Evolutionary conservation across 2,888 invertebrate species (phyloP).

Genomic region (Incurvaria masculella): DNA sequence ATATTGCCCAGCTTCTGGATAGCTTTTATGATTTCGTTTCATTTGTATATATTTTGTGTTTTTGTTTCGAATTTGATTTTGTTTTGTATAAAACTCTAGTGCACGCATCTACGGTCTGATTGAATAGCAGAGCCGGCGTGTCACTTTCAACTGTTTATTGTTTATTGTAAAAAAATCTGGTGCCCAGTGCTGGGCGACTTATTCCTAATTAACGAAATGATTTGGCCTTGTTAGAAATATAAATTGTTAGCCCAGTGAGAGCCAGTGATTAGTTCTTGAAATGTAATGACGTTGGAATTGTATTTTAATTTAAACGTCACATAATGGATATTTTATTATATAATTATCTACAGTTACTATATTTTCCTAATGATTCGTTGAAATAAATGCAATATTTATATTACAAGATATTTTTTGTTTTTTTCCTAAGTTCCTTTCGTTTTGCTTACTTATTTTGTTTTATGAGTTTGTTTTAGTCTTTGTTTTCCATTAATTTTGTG

Average conservation of each 20-base stretch:
- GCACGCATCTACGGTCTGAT: neutral
- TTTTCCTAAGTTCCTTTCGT: slow-evolving; percentile 48
- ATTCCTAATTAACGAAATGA: neutral
- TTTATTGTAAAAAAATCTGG: slow-evolving; percentile 49
- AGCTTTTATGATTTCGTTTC: slow-evolving; percentile 39
- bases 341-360: slow-evolving; percentile 55
- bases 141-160: slow-evolving; percentile 51
- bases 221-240: neutral
- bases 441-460: slow-evolving; percentile 34
- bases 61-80: slow-evolving; percentile 34
- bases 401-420: slow-evolving; percentile 48
- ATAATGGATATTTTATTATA: slow-evolving; percentile 34
- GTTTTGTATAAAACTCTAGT: slow-evolving; percentile 16
- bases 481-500: no score
- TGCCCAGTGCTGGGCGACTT: slow-evolving; percentile 11
- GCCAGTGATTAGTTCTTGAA: slow-evolving; percentile 30
- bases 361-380: slow-evolving; percentile 53
- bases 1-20: slow-evolving; percentile 43
- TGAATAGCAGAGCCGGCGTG: slow-evolving; percentile 24
- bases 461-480: no score
- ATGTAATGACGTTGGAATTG: neutral
- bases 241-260: slow-evolving; percentile 36
- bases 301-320: slow-evolving; percentile 1
- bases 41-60: slow-evolving; percentile 56
- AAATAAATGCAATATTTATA: slow-evolving; percentile 60